Evolutionary conservation across 2,113 vertebrate genomes (phyloP).

Genomic region (Semnopithecus entellus): DNA sequence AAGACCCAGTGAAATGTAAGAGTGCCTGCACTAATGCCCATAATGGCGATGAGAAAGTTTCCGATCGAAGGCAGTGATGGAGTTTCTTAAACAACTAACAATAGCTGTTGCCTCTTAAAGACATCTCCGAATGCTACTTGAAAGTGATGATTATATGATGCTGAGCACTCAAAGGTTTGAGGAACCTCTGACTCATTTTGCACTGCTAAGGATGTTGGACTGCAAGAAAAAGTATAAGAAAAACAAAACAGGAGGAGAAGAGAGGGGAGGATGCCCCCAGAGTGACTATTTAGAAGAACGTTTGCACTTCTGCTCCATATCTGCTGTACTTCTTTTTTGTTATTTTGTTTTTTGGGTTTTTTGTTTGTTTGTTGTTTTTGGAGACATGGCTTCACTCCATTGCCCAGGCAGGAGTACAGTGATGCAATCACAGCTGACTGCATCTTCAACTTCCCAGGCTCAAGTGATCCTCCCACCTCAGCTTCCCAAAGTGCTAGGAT

Average conservation of each 20-base stretch:
- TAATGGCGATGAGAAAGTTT: background rate
- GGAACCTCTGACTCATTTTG: background rate
- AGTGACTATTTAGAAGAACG: background rate
- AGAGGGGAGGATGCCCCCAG: background rate
- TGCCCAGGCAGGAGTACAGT: too few species aligned
- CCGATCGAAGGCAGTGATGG: background rate
- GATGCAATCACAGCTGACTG: too few species aligned
- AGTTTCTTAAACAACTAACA: background rate
- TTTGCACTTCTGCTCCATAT: background rate
- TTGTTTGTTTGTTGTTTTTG: too few species aligned
- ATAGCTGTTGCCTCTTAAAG: background rate
- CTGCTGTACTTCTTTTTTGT: background rate
- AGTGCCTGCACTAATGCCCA: background rate
- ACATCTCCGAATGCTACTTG: background rate
- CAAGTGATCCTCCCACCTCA: too few species aligned
- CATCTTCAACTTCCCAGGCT: too few species aligned
- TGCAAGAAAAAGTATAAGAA: background rate
- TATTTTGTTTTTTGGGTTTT: too few species aligned
- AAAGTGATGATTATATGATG: background rate
- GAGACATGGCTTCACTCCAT: too few species aligned
- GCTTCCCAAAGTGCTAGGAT: too few species aligned
- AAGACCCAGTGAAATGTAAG: conserved; percentile 35
- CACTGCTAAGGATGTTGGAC: background rate
- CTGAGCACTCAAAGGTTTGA: background rate
- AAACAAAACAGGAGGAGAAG: background rate